phyloP scores from a whole-genome alignment of 1,140 invertebrate species.

The Palaemon carinicauda region DNA sequence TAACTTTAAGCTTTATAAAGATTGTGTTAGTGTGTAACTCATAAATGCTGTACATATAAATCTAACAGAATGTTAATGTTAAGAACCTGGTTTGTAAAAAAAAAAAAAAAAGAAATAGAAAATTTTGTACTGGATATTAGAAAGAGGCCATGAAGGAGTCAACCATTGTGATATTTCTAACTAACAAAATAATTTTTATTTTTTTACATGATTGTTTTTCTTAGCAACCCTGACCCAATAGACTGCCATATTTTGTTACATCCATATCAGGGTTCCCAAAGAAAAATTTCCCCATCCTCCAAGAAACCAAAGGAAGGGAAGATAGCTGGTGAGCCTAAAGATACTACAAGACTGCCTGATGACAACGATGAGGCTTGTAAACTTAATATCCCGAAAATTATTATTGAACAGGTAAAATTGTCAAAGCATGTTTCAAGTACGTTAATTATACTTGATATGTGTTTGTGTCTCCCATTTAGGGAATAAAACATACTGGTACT shows the following conservation, averaged over 20 bases:
- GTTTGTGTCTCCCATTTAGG: too few species aligned
- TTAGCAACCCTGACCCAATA: background rate
- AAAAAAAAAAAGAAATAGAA: too few species aligned
- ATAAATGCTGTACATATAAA: too few species aligned
- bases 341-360: background rate
- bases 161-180: too few species aligned
- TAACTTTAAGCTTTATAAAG: too few species aligned
- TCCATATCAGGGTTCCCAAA: background rate
- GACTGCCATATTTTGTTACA: background rate
- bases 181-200: background rate
- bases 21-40: too few species aligned
- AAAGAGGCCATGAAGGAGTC: too few species aligned
- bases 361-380: background rate
- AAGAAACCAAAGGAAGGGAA: background rate
- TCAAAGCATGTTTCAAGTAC: background rate
- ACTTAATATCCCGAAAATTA: constrained; percentile 17
- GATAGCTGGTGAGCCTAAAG: background rate
- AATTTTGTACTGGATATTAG: too few species aligned
- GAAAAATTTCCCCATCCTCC: background rate
- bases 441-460: background rate
- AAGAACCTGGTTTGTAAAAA: too few species aligned
- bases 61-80: too few species aligned
- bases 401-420: constrained; percentile 21
- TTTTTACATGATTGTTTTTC: background rate
- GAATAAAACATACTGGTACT: too few species aligned